A percentile compares a stretch with the other conserved stretches of the same genome.
Evolutionary conservation across 2,888 invertebrate species (phyloP).

Genomic region (Xestobium rufovillosum): DNA sequence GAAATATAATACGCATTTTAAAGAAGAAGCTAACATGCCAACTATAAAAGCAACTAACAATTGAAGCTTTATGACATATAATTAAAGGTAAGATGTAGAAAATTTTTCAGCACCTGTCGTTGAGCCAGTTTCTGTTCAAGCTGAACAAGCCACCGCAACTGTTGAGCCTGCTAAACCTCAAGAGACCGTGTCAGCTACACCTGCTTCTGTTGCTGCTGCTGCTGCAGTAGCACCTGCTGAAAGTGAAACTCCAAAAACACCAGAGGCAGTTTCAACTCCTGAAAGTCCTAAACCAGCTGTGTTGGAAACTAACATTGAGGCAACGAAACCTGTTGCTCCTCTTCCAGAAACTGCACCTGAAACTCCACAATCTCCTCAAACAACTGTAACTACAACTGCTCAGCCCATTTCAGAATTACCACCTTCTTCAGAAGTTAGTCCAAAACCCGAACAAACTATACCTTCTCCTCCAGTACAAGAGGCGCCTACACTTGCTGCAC

Average conservation of each 20-base stretch:
- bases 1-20: no score
- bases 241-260: slow-evolving; percentile 7
- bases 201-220: neutral
- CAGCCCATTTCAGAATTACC: slow-evolving; percentile 13
- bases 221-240: slow-evolving; percentile 2
- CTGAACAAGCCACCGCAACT: neutral
- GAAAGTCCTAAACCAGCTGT: slow-evolving; percentile 9
- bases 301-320: neutral
- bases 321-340: neutral
- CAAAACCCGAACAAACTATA: slow-evolving; percentile 18
- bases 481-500: slow-evolving; percentile 20
- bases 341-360: slow-evolving; percentile 10
- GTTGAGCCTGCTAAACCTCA: neutral
- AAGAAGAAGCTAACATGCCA: no score
- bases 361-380: slow-evolving; percentile 12
- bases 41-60: no score
- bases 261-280: slow-evolving; percentile 7
- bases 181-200: neutral
- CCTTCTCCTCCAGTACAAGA: slow-evolving; percentile 15
- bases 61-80: no score
- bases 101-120: no score
- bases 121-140: no score
- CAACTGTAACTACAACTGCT: slow-evolving; percentile 2
- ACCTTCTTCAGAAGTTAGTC: slow-evolving; percentile 21
- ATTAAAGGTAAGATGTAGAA: no score